Percentiles rank a stretch among this genome's conserved stretches.
Conservation (phyloP, 2,888 invertebrate species). For the Rhogogaster chlorosoma region DNA sequence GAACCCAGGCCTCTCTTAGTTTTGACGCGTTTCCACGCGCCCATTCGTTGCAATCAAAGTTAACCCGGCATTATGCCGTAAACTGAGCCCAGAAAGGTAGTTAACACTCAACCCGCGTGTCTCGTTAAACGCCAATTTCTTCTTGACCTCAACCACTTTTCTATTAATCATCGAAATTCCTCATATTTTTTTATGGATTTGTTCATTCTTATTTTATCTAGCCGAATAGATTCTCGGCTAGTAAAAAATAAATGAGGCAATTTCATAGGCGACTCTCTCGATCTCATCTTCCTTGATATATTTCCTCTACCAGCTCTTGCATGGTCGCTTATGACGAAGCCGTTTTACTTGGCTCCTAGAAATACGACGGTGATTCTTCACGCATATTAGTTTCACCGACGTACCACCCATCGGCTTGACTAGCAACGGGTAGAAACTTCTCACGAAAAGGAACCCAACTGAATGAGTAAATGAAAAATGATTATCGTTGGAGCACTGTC, state of each 20-base stretch:
- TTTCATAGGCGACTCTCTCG: constrained; percentile 51
- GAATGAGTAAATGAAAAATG: not conserved
- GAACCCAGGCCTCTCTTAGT: not conserved
- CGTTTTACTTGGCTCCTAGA: constrained; percentile 35
- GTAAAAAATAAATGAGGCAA: not conserved
- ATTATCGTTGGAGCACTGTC: not conserved
- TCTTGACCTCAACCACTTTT: not conserved
- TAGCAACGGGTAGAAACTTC: constrained; percentile 31
- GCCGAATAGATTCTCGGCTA: not conserved
- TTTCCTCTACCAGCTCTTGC: constrained; percentile 52
- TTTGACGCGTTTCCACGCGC: constrained; percentile 53
- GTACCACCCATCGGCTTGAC: not conserved
- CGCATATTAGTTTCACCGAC: constrained; percentile 42
- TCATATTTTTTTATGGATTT: not conserved
- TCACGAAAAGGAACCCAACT: not conserved
- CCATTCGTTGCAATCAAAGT: constrained; percentile 77
- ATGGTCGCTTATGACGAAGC: constrained; percentile 32
- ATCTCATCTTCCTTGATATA: constrained; percentile 59
- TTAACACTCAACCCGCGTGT: constrained; percentile 32
- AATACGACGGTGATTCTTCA: constrained; percentile 44
- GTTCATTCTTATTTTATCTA: not conserved
- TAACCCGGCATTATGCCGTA: constrained; percentile 63
- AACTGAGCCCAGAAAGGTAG: not conserved
- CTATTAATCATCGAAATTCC: not conserved
- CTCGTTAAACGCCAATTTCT: constrained; percentile 16